Evolutionary conservation across 92 coral and sea anemone genomes (phyloP), one percentile per base, ranked within the genome.

Genomic region (Diadumene lineata): DNA sequence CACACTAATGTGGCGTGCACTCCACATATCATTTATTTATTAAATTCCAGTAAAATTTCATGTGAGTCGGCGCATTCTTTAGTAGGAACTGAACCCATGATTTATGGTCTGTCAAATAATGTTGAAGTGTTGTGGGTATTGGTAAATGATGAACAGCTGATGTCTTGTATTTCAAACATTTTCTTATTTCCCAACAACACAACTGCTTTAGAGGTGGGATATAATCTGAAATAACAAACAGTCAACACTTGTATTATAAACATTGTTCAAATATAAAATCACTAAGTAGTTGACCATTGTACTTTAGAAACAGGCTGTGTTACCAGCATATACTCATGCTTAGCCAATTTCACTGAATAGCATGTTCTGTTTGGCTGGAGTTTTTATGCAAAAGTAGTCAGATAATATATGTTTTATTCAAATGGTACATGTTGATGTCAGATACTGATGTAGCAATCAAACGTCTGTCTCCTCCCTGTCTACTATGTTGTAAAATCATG

Each of bases 181-280:
- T 31, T 58, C 93, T 75, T 8, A 91, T 50, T 63, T 60, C 68
- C 97, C 97, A 91, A 44, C 89, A 72, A 69, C 97, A 84, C 43
- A 87, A 72, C 34, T 84, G 82, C 9, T 81, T 84, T 34, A 91
- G 56, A 22, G 88, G 74, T 22, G 93, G 72, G 22, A 92, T 81
- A 6, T 51, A 31, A 34, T 70, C 97, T 91, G 69, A 21, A 43
- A 44, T 16, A 25, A 30, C 50, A 48, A 60, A 21, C 32, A 69
- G n/a, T n/a, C 23, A 26, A 17, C 4, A 33, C 29, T 25, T 11
- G 29, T 11, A 38, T 32, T 13, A 11, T 27, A 21, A n/a, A 73
- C 0, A 1, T 17, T 71, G 25, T 16, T 53, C 9, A 2, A 53
- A 53, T 2, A 53, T 3, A 22, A 16, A 53, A n/a, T n/a, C n/a